Percentiles rank a stretch among this genome's conserved stretches.
Evolutionary conservation across 1,140 invertebrate genomes (phyloP).

Genomic region (Drosophila nikananu): DNA sequence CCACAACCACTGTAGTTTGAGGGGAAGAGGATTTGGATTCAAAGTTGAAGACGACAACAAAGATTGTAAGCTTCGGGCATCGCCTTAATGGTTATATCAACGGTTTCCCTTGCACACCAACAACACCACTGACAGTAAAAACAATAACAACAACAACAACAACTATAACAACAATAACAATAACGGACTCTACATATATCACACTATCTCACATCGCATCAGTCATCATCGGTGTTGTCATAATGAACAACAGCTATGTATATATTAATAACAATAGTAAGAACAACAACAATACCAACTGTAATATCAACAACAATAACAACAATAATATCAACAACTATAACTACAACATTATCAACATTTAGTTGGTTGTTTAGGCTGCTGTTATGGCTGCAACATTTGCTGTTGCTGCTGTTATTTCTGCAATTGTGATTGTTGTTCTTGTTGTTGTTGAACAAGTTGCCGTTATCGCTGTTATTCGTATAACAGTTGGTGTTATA

Average conservation of each 20-base stretch:
- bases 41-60: conserved; percentile 38
- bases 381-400: conserved; percentile 8
- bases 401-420: neutral
- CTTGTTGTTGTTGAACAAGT: neutral
- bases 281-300: neutral
- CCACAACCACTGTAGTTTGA: conserved; percentile 10
- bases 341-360: conserved; percentile 41
- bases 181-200: neutral
- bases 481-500: neutral
- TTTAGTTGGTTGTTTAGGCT: conserved; percentile 39
- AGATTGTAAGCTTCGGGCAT: conserved; percentile 55
- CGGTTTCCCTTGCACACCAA: conserved; percentile 17
- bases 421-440: neutral
- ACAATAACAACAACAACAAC: conserved; percentile 14
- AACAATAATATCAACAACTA: conserved; percentile 23
- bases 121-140: neutral
- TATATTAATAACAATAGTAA: conserved; percentile 26
- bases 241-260: conserved; percentile 58
- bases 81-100: conserved; percentile 62
- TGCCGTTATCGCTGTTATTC: neutral
- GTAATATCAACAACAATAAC: conserved; percentile 15
- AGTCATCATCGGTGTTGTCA: conserved; percentile 57
- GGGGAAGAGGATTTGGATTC: conserved; percentile 3
- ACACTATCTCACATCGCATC: conserved; percentile 18
- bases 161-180: neutral